Evolutionary conservation across 2,797 vertebrate species (phyloP), one percentile per base, ranked within the genome.

Genomic region (Falco rusticolus): DNA sequence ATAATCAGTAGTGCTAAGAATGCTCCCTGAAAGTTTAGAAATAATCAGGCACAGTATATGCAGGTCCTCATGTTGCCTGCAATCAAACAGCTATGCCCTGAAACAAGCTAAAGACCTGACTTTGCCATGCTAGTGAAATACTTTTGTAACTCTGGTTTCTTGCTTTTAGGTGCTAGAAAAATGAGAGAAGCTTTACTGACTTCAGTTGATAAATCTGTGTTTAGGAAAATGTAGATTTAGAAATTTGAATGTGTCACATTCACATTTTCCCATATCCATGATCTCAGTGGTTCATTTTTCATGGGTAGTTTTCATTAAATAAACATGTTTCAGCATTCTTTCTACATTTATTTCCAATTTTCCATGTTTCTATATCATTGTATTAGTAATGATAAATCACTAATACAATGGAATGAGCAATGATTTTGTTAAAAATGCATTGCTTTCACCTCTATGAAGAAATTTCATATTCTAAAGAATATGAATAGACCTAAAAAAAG

Each of bases 391-490:
- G 87, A 97, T 86, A 95, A 97, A 97, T 97, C 71, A 66, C 66
- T 87, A 90, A 94, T 85, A 92, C 47, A 94, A 89, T 59, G 34
- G 50, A 92, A 88, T 48, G 77, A 97, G 95, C 29, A 24, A 93
- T 79, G 74, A 86, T 97, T 96, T 94, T 96, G 90, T 96, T 95
- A 94, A 97, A 97, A 98, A 97, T 95, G 59, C 72, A 97, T 97
- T 94, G 59, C 77, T 95, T 97, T 96, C 22, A 10, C 54, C 84
- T 94, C 87, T 93, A 82, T 90, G 70, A 98, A 97, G 88, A 97
- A 93, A 87, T 79, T 68, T 95, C 50, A 48, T 86, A 84, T 75
- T 96, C 84, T 84, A 60, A 90, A 89, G 70, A 87, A 84, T 66
- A 48, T 89, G 87, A 93, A 90, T 71, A 92, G 88, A 74, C 63